Conservation (phyloP, 2,888 invertebrate species). For the Chrysolina haemoptera region DNA sequence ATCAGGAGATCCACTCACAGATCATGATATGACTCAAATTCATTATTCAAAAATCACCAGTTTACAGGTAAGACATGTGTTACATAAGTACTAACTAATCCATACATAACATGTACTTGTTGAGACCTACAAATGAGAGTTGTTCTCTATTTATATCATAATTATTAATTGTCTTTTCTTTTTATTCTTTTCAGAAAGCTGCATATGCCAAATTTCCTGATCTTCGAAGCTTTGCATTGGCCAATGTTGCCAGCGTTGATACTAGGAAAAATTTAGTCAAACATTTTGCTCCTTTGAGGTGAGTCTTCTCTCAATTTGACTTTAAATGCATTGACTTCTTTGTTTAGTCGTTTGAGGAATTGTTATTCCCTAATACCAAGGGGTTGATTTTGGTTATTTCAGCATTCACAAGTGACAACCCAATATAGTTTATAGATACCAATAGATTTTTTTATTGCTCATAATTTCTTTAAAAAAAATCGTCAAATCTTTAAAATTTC, state of each 20-base stretch:
- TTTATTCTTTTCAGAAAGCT: constrained; percentile 80
- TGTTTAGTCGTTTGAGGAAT: not conserved
- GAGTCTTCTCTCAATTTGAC: constrained; percentile 46
- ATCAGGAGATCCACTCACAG: constrained; percentile 93
- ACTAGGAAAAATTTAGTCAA: constrained; percentile 86
- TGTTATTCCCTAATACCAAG: too few relatives aligned
- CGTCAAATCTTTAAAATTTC: too few relatives aligned
- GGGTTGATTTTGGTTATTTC: too few relatives aligned
- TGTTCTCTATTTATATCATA: too few relatives aligned
- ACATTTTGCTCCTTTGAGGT: constrained; percentile 86
- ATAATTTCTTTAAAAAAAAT: too few relatives aligned
- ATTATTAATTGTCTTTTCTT: too few relatives aligned
- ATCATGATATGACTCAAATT: constrained; percentile 92
- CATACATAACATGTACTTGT: too few relatives aligned
- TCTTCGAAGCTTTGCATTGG: constrained; percentile 87
- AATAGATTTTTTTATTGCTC: too few relatives aligned
- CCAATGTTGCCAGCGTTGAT: constrained; percentile 97
- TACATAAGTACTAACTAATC: not conserved
- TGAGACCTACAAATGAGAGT: too few relatives aligned
- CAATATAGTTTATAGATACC: too few relatives aligned
- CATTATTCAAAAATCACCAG: constrained; percentile 95
- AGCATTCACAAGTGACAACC: too few relatives aligned
- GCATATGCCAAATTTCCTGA: constrained; percentile 94
- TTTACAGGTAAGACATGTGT: constrained; percentile 79
- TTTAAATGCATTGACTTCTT: not conserved